Percentiles rank a stretch among this genome's conserved stretches.
phyloP scores from a whole-genome alignment of 2,888 invertebrate genomes.

The Anthoptus insignis region DNA sequence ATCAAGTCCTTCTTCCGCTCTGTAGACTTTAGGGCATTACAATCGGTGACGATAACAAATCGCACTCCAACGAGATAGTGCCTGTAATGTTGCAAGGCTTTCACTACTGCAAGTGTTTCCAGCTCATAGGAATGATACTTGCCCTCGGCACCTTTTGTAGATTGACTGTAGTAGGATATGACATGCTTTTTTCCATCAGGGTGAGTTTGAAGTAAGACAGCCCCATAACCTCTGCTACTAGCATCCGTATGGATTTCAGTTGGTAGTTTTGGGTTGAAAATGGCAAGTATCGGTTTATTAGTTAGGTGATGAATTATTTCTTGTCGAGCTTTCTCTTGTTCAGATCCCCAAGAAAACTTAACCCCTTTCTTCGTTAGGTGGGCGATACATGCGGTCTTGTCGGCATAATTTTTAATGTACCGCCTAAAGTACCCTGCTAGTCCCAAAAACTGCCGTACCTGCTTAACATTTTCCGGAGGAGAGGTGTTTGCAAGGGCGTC shows the following conservation, averaged over 20 bases:
- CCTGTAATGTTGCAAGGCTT: constrained; percentile 23
- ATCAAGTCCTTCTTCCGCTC: constrained; percentile 26
- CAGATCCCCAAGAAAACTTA: background rate
- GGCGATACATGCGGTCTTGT: background rate
- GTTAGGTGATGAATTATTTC: background rate
- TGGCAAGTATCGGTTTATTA: background rate
- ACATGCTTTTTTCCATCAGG: background rate
- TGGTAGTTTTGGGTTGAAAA: background rate
- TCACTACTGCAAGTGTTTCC: background rate
- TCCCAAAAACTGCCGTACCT: background rate
- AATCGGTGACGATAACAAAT: constrained; percentile 32
- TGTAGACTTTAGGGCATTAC: constrained; percentile 12
- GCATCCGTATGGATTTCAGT: background rate
- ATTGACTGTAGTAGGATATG: background rate
- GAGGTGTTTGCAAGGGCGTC: background rate
- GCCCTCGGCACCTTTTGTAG: background rate
- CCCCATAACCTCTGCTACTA: background rate
- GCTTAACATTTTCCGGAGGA: background rate
- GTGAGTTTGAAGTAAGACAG: background rate
- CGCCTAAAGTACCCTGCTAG: background rate
- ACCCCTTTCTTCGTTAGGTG: background rate
- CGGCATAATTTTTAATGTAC: background rate
- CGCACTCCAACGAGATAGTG: constrained; percentile 17
- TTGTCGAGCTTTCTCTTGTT: background rate
- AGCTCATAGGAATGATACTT: background rate